Base-by-base conservation (phyloP, 1,140 invertebrate genomes). In the Chionoecetes opilio region DNA sequence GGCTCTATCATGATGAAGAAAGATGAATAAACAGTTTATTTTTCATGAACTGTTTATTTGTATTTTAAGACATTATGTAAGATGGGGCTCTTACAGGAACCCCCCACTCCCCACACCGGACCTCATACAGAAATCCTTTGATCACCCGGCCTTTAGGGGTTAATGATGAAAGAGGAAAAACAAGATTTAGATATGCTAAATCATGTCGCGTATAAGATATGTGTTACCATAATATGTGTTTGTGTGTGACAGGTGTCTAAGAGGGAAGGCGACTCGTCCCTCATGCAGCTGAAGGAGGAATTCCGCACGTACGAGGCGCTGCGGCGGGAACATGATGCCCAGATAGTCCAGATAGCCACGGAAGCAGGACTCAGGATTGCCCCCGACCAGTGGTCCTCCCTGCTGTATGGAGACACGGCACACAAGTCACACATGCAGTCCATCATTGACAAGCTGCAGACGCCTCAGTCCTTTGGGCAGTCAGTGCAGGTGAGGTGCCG, bases 341-440 rank as follows among this genome's bases (percentile, higher is more conserved):
- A 99, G 97, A 99, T 99, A 96, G 99, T 99, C 11, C 99, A 99
- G 97, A 99, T 99, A 96, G 99, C 99, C 0, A 99, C 99, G 0
- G 99, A 99, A 97, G 99, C 99, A 29, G 99, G 99, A 17, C 97
- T 99, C 6, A 97, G 99, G 63, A 99, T 99, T 94, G 99, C 99
- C 0, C 99, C 99, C 0, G 99, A 99, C 97, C 99, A 99, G 97
- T 99, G 99, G 99, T 99, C 99, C 9, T 99, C 99, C 11, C 97
- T 99, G 46, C 97, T 99, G 0, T 99, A 99, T 97, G 99, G 99
- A 0, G 99, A 99, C 97, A 98, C 98, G 0, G 98, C 98, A 29
- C 99, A 99, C 96, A 99, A 99, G 97, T 99, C 99, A 31, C 99
- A 99, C 97, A 99, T 99, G 99, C 99, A 99, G 97, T 99, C 99